phyloP scores from a whole-genome alignment of 2,888 invertebrate genomes.

The Ormyrus nitidulus region DNA sequence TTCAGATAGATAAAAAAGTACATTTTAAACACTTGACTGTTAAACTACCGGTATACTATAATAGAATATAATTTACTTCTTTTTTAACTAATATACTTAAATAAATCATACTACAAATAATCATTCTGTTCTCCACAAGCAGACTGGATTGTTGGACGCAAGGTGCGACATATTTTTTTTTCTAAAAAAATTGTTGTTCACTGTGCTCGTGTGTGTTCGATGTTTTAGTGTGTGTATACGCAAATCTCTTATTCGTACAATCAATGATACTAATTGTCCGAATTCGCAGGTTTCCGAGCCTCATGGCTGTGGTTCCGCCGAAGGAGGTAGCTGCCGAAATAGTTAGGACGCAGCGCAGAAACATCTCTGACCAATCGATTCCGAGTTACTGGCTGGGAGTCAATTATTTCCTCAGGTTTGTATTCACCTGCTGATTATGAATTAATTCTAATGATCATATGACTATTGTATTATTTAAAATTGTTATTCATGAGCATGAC shows the following conservation, averaged over 20 bases:
- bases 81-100: neutral
- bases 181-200: neutral
- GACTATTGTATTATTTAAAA: conserved; percentile 26
- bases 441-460: conserved; percentile 9
- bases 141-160: conserved; percentile 63
- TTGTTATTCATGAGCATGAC: neutral
- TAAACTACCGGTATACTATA: too few relatives aligned
- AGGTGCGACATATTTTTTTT: conserved; percentile 57
- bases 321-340: conserved; percentile 82
- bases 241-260: neutral
- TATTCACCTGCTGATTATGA: neutral
- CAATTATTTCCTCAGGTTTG: conserved; percentile 75
- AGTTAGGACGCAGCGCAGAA: conserved; percentile 82
- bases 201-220: conserved; percentile 9
- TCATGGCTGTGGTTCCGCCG: conserved; percentile 81
- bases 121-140: conserved; percentile 57
- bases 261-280: neutral
- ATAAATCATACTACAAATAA: conserved; percentile 21
- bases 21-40: too few relatives aligned
- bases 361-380: conserved; percentile 80
- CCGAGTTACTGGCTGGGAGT: conserved; percentile 79
- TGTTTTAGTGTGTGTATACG: neutral
- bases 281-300: conserved; percentile 77
- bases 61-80: neutral
- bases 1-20: too few relatives aligned